phyloP scores from a whole-genome alignment of 2,797 vertebrate genomes.

The Salmo trutta region DNA sequence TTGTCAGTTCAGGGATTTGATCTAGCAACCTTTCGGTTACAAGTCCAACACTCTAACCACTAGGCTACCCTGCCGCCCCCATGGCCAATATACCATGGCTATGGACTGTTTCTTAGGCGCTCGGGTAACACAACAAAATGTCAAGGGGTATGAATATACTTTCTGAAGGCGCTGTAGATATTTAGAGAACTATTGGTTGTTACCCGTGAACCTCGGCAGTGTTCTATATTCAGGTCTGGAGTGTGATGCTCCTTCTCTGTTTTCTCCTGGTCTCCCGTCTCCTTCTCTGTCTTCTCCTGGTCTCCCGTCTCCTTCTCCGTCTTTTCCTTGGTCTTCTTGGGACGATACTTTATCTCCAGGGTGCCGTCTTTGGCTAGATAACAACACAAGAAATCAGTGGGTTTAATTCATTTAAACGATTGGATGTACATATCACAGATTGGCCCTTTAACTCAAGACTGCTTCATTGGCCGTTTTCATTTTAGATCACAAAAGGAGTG shows the following conservation, averaged over 20 bases:
- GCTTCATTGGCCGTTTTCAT: neutral
- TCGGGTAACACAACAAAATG: too few relatives aligned
- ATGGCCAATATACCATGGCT: too few relatives aligned
- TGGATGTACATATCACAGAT: too few relatives aligned
- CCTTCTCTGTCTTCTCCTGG: slow-evolving; percentile 29
- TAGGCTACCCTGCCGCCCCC: too few relatives aligned
- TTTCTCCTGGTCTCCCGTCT: slow-evolving; percentile 40
- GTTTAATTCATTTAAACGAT: too few relatives aligned
- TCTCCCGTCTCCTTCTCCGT: slow-evolving; percentile 55
- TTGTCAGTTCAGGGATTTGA: too few relatives aligned
- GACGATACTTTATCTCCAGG: slow-evolving; percentile 85
- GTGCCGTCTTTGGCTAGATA: slow-evolving; percentile 73
- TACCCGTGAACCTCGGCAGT: slow-evolving; percentile 67
- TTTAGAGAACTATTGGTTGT: neutral
- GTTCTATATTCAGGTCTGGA: slow-evolving; percentile 61
- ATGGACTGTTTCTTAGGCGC: too few relatives aligned
- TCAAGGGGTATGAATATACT: too few relatives aligned
- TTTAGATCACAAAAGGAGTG: neutral
- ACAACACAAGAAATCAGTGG: slow-evolving; percentile 21
- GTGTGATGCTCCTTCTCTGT: slow-evolving; percentile 48
- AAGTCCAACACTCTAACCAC: too few relatives aligned
- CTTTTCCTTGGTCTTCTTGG: slow-evolving; percentile 81
- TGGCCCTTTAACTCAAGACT: neutral
- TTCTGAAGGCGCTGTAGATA: too few relatives aligned
- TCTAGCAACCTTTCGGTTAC: too few relatives aligned